Percentiles rank a stretch among this genome's conserved stretches.
Evolutionary conservation across 2,888 invertebrate species (phyloP).

Genomic region (Drosophila infuscata): DNA sequence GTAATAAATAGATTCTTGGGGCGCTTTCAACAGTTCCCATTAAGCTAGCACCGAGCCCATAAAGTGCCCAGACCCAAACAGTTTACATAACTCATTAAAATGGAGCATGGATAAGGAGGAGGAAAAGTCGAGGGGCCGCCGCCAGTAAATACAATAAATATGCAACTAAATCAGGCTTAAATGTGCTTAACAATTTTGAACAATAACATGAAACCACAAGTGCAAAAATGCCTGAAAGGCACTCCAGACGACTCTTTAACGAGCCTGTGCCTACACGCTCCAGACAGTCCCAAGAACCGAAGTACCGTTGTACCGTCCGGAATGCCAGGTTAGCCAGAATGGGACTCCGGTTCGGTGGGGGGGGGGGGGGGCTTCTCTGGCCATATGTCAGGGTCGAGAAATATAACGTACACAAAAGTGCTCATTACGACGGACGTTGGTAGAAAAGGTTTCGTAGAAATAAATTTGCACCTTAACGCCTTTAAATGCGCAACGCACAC

Average conservation of each 20-base stretch:
- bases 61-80: slow-evolving; percentile 42
- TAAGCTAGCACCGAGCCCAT: slow-evolving; percentile 24
- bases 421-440: slow-evolving; percentile 74
- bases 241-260: slow-evolving; percentile 69
- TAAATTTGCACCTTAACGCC: slow-evolving; percentile 83
- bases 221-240: slow-evolving; percentile 64
- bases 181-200: slow-evolving; percentile 81
- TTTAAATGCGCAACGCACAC: slow-evolving; percentile 74
- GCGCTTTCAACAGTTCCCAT: slow-evolving; percentile 16
- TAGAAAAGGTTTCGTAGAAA: slow-evolving; percentile 77
- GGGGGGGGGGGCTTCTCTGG: slow-evolving; percentile 11
- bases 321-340: slow-evolving; percentile 6
- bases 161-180: slow-evolving; percentile 81
- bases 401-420: slow-evolving; percentile 79
- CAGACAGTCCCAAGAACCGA: slow-evolving; percentile 28
- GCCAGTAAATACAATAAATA: slow-evolving; percentile 71
- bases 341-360: neutral
- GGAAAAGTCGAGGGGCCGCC: slow-evolving; percentile 5
- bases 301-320: slow-evolving; percentile 16
- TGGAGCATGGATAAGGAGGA: slow-evolving; percentile 25
- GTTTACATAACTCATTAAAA: slow-evolving; percentile 79
- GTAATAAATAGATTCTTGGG: slow-evolving; percentile 42
- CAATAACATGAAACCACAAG: slow-evolving; percentile 76
- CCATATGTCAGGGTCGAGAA: slow-evolving; percentile 79
- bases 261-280: slow-evolving; percentile 34